phyloP scores from a whole-genome alignment of 2,888 invertebrate genomes.

The Phyto melanocephala region DNA sequence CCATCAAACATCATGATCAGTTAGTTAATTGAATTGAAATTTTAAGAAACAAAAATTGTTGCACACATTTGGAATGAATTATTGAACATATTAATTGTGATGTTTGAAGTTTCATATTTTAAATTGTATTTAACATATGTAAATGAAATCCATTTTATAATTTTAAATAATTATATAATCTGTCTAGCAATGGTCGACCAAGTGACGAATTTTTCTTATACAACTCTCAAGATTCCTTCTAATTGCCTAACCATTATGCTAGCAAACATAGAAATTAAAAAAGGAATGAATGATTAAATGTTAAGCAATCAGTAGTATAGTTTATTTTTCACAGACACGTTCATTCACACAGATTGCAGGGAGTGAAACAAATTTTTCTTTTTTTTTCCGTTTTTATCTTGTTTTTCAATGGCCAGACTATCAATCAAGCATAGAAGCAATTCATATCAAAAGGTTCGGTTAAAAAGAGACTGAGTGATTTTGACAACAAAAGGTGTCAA shows the following conservation, averaged over 20 bases:
- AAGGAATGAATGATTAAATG: conserved; percentile 19
- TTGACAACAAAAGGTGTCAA: conserved; percentile 63
- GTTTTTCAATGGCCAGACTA: conserved; percentile 38
- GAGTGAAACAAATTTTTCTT: background rate
- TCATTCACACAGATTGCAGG: background rate
- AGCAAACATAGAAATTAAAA: conserved; percentile 5
- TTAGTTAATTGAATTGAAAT: conserved; percentile 18
- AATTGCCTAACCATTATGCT: conserved; percentile 29
- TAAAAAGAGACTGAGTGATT: conserved; percentile 54
- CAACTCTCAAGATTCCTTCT: conserved; percentile 35
- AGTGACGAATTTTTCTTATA: conserved; percentile 14
- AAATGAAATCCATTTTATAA: background rate
- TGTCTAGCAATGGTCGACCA: background rate
- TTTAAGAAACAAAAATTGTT: background rate
- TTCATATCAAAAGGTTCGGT: conserved; percentile 54
- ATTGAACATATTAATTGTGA: no score
- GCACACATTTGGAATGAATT: background rate
- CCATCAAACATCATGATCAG: conserved; percentile 3
- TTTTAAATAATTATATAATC: background rate
- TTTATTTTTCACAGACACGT: conserved; percentile 2
- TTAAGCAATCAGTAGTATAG: conserved; percentile 18
- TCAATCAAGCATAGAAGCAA: conserved; percentile 56
- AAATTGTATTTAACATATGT: no score
- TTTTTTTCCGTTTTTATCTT: background rate
- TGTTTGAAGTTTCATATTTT: no score